Evolutionary conservation across 1,140 invertebrate species (phyloP).

Genomic region (Apis dorsata): DNA sequence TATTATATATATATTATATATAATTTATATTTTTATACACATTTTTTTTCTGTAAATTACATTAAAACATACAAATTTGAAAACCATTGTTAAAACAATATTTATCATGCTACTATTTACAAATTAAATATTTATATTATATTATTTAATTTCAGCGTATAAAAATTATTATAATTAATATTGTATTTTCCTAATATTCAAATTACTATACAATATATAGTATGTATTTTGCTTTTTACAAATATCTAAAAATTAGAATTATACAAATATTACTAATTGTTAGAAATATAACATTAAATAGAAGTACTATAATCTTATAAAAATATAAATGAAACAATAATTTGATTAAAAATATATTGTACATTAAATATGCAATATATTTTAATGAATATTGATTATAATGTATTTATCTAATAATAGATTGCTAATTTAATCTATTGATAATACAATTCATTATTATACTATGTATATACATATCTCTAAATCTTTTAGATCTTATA

Average conservation of each 20-base stretch:
- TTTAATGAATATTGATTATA: conserved; percentile 42
- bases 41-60: background rate
- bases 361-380: conserved; percentile 35
- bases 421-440: conserved; percentile 45
- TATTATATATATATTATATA: conserved; percentile 6
- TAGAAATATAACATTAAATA: conserved; percentile 30
- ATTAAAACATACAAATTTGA: conserved; percentile 22
- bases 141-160: conserved; percentile 30
- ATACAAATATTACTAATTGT: conserved; percentile 34
- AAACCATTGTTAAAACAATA: background rate
- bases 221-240: conserved; percentile 20
- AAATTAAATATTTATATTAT: conserved; percentile 26
- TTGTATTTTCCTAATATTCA: conserved; percentile 22
- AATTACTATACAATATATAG: conserved; percentile 12
- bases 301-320: conserved; percentile 38
- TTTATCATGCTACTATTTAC: conserved; percentile 5
- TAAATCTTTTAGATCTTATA: conserved; percentile 25
- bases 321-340: conserved; percentile 47
- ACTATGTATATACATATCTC: conserved; percentile 41
- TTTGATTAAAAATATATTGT: conserved; percentile 31
- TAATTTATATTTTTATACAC: conserved; percentile 36
- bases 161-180: conserved; percentile 23
- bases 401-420: conserved; percentile 50
- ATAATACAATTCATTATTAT: conserved; percentile 50
- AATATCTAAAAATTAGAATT: conserved; percentile 24